Evolutionary conservation across 2,113 vertebrate species (phyloP).

Genomic region (Plectropomus leopardus): DNA sequence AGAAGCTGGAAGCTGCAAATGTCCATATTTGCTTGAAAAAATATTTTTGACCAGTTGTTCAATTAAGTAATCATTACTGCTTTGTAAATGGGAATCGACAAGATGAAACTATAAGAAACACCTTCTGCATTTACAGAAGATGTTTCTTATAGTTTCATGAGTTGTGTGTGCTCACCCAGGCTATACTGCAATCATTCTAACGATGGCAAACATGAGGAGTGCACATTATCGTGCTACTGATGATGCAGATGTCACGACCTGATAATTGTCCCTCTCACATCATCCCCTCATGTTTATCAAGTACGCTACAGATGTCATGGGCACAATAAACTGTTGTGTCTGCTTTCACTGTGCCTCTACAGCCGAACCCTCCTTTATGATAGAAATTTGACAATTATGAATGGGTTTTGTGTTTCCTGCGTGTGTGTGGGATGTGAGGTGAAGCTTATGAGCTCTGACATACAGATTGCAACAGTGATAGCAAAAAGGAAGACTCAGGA

Average conservation of each 20-base stretch:
- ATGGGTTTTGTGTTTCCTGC: constrained; percentile 35
- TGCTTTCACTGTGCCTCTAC: constrained; percentile 3
- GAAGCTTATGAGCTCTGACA: constrained; percentile 52
- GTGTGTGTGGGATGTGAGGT: constrained; percentile 38
- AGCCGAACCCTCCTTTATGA: constrained; percentile 19
- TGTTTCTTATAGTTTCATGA: background rate
- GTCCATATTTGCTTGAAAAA: background rate
- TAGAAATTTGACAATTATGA: constrained; percentile 39
- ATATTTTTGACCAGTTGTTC: background rate
- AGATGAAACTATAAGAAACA: background rate
- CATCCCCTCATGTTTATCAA: constrained; percentile 4
- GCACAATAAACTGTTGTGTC: constrained; percentile 5
- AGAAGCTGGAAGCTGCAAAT: background rate
- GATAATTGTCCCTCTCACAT: constrained; percentile 22
- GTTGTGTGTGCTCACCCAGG: background rate
- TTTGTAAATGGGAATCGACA: background rate
- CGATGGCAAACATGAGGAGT: constrained; percentile 5
- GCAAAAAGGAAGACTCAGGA: constrained; percentile 26
- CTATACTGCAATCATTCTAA: background rate
- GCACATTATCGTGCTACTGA: background rate
- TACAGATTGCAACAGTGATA: constrained; percentile 38
- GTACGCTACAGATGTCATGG: constrained; percentile 26
- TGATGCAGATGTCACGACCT: constrained; percentile 5
- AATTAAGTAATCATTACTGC: background rate
- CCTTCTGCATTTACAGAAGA: too few species aligned